phyloP scores from a whole-genome alignment of 2,113 vertebrate genomes.

The Oceanites oceanicus region DNA sequence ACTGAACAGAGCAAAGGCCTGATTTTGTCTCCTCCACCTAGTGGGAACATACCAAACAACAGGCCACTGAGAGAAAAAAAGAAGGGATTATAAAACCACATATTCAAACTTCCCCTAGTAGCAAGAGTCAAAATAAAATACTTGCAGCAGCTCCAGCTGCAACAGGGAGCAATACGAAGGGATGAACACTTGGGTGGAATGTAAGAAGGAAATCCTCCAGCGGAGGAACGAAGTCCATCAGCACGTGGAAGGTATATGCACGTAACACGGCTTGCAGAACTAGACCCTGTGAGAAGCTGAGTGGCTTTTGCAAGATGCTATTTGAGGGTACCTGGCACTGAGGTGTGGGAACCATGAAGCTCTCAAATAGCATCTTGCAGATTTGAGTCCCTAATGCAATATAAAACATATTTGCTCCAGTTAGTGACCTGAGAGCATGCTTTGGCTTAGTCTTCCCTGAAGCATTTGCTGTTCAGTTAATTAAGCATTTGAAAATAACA shows the following conservation, averaged over 20 bases:
- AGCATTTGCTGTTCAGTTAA: conserved; percentile 25
- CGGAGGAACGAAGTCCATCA: not conserved
- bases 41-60: not conserved
- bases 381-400: not conserved
- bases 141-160: not conserved
- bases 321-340: not conserved
- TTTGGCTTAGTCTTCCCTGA: not conserved
- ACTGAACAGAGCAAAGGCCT: not conserved
- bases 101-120: not conserved
- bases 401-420: not conserved
- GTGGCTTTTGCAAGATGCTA: not conserved
- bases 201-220: not conserved
- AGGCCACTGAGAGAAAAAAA: not conserved
- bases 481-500: conserved; percentile 40
- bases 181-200: not conserved
- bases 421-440: not conserved
- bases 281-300: not conserved
- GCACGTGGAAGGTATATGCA: accelerated
- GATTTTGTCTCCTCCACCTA: not conserved
- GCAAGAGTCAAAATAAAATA: not conserved
- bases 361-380: not conserved
- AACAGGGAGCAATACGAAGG: not conserved
- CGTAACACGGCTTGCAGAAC: not conserved
- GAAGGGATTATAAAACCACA: not conserved
- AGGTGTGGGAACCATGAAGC: not conserved